phyloP scores from a whole-genome alignment of 2,797 vertebrate genomes.

The Erethizon dorsatum region DNA sequence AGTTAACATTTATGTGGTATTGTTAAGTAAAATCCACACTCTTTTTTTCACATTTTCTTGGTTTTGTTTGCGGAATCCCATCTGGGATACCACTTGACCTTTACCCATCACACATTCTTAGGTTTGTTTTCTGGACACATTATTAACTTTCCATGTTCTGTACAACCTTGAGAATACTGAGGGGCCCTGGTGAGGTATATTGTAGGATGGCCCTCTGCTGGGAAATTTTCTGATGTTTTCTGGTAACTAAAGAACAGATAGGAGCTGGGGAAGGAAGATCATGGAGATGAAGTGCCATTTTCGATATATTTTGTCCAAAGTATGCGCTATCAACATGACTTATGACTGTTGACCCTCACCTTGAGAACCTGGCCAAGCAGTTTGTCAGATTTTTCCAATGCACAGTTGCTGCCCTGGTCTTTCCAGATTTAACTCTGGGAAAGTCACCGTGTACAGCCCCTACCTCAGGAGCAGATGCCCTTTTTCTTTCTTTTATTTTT shows the following conservation, averaged over 20 bases:
- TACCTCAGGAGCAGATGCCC: background rate
- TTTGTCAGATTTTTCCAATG: background rate
- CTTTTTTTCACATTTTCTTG: background rate
- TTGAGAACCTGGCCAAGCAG: background rate
- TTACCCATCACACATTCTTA: background rate
- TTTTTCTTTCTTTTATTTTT: no score
- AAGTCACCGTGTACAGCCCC: background rate
- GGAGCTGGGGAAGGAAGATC: background rate
- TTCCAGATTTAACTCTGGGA: background rate
- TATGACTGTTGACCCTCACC: no score
- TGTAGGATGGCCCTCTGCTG: background rate
- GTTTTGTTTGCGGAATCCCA: background rate
- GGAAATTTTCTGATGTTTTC: background rate
- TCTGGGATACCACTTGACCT: background rate
- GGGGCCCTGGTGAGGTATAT: fast-evolving
- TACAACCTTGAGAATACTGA: background rate
- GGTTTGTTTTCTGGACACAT: background rate
- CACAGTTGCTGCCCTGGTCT: background rate
- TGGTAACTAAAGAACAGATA: background rate
- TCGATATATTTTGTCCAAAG: background rate
- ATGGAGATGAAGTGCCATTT: background rate
- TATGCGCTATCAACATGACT: background rate
- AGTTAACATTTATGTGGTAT: background rate
- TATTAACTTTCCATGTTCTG: background rate
- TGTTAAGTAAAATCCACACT: background rate